Evolutionary conservation across 2,888 invertebrate genomes (phyloP), one percentile per base, ranked within the genome.

Genomic region (Mesorhabditis sp.): DNA sequence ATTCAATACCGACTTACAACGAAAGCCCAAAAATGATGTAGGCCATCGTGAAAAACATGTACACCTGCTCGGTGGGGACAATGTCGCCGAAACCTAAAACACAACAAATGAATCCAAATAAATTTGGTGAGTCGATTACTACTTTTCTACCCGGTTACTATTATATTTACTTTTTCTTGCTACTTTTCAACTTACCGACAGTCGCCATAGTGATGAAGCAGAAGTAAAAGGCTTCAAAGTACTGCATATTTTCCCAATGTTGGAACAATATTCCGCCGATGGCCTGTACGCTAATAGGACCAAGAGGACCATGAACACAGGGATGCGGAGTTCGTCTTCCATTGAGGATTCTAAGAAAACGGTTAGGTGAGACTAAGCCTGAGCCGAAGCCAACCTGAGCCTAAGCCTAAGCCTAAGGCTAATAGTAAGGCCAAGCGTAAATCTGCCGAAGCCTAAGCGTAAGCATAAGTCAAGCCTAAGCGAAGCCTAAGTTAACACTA

Each of bases 151-250:
- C 28, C 28, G 28, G 28, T 28, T 28, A 28, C 28, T 28, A 28
- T 66, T 10, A 45, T 13, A 45, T 4, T 68, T 50, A 13, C 58
- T 50, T 50, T n/a, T 28, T 28, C 28, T 28, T 28, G 10, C 7
- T 50, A 50, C n/a, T 50, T n/a, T n/a, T 50, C n/a, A 66, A 5
- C 70, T 66, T 45, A 80, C 82, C 85, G n/a, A 85, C 80, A 50
- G 85, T 85, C n/a, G 85, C 84, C 83, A 85, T 85, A 44, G 85
- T 85, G 62, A 85, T 85, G 70, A 85, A 86, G 72, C 85, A 85
- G 69, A 85, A 85, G 71, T 85, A 86, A 70, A 86, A 86, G 4
- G 83, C 85, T 68, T 85, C 85, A 67, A 82, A 79, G 69, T 83
- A 83, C 15, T 77, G 72, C 73, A 84, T 78, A 62, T 80, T 81